Percentiles rank a stretch among this genome's conserved stretches.
phyloP scores from a whole-genome alignment of 2,797 vertebrate species.

The Dipus sagitta region DNA sequence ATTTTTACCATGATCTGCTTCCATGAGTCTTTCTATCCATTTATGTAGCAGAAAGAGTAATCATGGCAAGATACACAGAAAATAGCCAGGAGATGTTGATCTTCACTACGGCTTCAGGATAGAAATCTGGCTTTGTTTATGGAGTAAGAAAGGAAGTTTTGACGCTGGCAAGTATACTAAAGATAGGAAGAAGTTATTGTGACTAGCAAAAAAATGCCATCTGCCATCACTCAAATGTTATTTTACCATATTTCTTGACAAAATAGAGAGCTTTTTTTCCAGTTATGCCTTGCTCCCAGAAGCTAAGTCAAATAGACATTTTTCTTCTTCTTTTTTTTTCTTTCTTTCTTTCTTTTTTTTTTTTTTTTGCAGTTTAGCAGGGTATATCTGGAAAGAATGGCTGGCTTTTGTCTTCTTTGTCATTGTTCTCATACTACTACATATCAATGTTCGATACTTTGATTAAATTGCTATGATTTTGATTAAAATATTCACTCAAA shows the following conservation, averaged over 20 bases:
- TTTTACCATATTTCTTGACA: conserved; percentile 51
- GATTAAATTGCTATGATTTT: background rate
- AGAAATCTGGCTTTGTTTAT: background rate
- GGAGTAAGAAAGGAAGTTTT: conserved; percentile 9
- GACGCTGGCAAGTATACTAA: background rate
- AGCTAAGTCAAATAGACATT: conserved; percentile 47
- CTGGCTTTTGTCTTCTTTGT: conserved; percentile 4
- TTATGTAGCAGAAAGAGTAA: conserved; percentile 36
- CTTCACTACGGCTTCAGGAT: background rate
- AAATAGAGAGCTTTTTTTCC: conserved; percentile 46
- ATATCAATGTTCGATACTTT: conserved; percentile 52
- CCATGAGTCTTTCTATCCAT: background rate
- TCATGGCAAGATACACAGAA: conserved; percentile 28
- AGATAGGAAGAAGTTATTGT: conserved; percentile 2
- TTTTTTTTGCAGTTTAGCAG: conserved; percentile 63
- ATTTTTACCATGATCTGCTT: conserved; percentile 26
- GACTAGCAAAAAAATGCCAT: background rate
- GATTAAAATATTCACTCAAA: conserved; percentile 21
- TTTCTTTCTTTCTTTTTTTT: background rate
- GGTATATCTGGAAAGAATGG: conserved; percentile 35
- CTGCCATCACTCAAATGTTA: conserved; percentile 2
- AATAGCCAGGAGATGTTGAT: conserved; percentile 1
- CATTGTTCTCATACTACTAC: background rate
- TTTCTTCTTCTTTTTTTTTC: too few species aligned
- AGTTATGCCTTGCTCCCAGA: conserved; percentile 60